A percentile compares a stretch with the other conserved stretches of the same genome.
These are phyloP conservation scores for Nemurella pictetii DNA, from an alignment of 2,888 invertebrate genomes.

Conservation along the genomic window DNA sequence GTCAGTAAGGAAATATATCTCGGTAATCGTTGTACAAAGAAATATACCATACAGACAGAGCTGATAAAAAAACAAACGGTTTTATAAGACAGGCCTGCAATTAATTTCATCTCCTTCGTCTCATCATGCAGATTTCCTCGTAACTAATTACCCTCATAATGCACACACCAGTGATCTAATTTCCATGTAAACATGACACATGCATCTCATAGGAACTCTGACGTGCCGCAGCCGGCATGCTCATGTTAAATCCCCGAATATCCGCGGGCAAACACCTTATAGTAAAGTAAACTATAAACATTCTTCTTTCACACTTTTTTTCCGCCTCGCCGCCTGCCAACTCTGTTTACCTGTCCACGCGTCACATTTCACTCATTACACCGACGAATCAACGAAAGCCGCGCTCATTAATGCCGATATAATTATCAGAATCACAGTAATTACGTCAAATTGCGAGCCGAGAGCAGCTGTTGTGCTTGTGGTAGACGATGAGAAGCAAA, in stretches of 20 bases:
- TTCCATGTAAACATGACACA: neutral
- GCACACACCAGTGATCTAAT: neutral
- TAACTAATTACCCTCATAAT: neutral
- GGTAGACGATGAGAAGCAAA: neutral
- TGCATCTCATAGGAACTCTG: no score
- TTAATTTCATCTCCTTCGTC: neutral
- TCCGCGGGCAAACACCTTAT: neutral
- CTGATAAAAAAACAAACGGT: neutral
- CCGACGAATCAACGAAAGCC: neutral
- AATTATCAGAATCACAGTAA: neutral
- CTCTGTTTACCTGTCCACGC: neutral
- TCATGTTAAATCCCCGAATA: neutral
- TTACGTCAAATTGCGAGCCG: neutral
- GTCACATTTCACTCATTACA: neutral
- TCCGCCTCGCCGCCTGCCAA: neutral
- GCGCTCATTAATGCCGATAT: neutral
- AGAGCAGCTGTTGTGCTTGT: neutral
- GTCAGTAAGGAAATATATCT: no score
- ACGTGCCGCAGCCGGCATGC: neutral
- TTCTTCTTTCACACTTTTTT: neutral
- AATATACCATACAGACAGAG: no score
- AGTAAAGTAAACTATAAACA: no score
- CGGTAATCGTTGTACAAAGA: no score
- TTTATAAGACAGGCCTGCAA: neutral
- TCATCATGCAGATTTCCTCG: neutral